These are phyloP conservation scores for Schizotus pectinicornis DNA, from an alignment of 2,888 invertebrate genomes.

Conservation along the genomic window DNA sequence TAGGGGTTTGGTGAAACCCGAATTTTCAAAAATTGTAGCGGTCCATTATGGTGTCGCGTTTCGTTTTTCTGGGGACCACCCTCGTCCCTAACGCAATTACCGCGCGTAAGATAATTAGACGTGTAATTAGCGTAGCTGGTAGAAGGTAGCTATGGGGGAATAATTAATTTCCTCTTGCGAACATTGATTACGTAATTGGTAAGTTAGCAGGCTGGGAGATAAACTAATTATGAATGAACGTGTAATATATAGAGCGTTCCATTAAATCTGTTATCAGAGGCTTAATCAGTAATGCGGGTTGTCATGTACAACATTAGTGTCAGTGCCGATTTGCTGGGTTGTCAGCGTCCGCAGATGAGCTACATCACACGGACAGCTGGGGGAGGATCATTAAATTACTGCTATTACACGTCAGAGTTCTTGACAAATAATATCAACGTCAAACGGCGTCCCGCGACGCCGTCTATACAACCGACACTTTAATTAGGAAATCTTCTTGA, in stretches of 20 bases:
- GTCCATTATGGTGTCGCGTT: no score
- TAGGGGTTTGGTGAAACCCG: no score
- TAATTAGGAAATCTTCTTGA: slow-evolving; percentile 22
- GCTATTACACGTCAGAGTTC: slow-evolving; percentile 35
- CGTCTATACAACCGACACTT: slow-evolving; percentile 10
- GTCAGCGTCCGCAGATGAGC: slow-evolving; percentile 45
- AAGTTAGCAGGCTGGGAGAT: slow-evolving; percentile 53
- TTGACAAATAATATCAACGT: slow-evolving; percentile 43
- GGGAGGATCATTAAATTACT: slow-evolving; percentile 45
- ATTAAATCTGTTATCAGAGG: slow-evolving; percentile 58
- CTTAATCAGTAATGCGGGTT: slow-evolving; percentile 57
- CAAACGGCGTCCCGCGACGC: slow-evolving; percentile 18
- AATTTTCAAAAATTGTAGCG: no score
- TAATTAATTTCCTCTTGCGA: slow-evolving; percentile 37
- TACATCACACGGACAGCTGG: slow-evolving; percentile 34
- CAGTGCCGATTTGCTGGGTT: slow-evolving; percentile 53
- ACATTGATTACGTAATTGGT: slow-evolving; percentile 52
- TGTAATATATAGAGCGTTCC: slow-evolving; percentile 55
- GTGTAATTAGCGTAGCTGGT: slow-evolving; percentile 22
- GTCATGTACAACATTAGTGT: slow-evolving; percentile 58
- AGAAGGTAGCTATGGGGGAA: slow-evolving; percentile 17
- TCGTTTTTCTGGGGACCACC: no score
- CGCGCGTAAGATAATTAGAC: slow-evolving; percentile 15
- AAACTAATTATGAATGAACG: slow-evolving; percentile 55
- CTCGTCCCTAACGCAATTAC: not conserved